Base-by-base conservation (phyloP, 92 coral and sea anemone species). In the Phenganax subtilis region DNA sequence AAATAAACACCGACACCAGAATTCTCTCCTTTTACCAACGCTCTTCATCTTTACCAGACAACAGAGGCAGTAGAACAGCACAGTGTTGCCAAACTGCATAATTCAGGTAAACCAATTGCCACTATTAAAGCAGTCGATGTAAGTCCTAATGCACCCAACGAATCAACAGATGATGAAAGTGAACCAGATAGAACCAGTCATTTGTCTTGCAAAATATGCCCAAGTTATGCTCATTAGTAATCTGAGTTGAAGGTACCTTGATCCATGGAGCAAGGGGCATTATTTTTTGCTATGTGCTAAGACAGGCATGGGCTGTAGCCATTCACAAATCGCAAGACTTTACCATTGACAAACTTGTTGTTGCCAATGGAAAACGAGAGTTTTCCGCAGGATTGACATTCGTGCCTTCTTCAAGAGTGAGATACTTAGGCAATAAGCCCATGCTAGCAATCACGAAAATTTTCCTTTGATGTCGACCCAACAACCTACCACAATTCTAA, bases 241-340 rank as follows among this genome's bases (percentile, higher is more conserved):
- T 63, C 30, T 86, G 88, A 81, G 82, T 80, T 29, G 79, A 80
- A 17, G 85, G 44, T 20, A 82, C 84, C 12, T 77, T 86, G 54
- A 77, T 85, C 64, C 82, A 86, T 82, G 86, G 86, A 60, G 86
- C 89, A 52, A 31, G 82, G 70, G 89, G 89, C 31, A 87, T 75
- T 37, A 67, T 87, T 69, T 76, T 87, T 52, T 75, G 84, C 54
- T 87, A 68, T 72, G 85, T 83, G 61, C 70, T 87, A 75, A 52
- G 85, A 75, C 72, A 84, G 79, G 82, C 87, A 63, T 84, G 90
- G 90, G 87, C 83, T 71, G 85, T 79, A 84, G 84, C 85, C 72
- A 87, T 87, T 58, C 83, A 81, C 55, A 86, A 86, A 86, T 81
- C 85, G 37, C 85, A 86, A 81, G 88, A 85, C 82, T 75, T 75